These are phyloP conservation scores for Cladorhizidae sp. DNA, from an alignment of 37 sponge, comb jelly and placozoan genomes.

Conservation along the genomic window DNA sequence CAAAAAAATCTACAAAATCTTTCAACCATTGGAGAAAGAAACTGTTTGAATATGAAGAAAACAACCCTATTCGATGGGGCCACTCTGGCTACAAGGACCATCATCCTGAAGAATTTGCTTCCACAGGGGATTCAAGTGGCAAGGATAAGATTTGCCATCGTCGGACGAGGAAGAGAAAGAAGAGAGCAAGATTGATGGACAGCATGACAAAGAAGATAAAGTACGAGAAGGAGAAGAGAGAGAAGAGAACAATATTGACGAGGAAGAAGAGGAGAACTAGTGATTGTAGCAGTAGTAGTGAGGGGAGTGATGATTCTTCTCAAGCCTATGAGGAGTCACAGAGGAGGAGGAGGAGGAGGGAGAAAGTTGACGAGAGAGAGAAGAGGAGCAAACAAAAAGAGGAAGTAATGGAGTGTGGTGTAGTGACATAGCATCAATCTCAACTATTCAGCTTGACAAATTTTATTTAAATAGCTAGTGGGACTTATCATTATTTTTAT, in stretches of 20 bases:
- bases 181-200: not conserved
- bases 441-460: no score
- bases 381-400: no score
- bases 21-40: conserved; percentile 27
- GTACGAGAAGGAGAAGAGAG: not conserved
- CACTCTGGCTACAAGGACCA: conserved; percentile 50
- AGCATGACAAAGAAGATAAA: not conserved
- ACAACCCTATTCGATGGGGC: conserved; percentile 50
- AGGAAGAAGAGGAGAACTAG: no score
- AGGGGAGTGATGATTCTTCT: not conserved
- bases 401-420: no score
- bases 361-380: no score
- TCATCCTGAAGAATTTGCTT: conserved; percentile 34
- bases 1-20: not conserved
- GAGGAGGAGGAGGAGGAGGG: no score
- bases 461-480: no score
- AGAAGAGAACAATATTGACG: no score
- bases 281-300: not conserved
- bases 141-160: no score
- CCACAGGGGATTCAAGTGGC: not conserved
- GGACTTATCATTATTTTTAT: no score
- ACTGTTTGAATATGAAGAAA: conserved; percentile 52
- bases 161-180: conserved; percentile 14
- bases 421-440: no score
- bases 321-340: not conserved